Evolutionary conservation across 2,797 vertebrate species (phyloP), one percentile per base, ranked within the genome.

Genomic region (Botia almorhae): DNA sequence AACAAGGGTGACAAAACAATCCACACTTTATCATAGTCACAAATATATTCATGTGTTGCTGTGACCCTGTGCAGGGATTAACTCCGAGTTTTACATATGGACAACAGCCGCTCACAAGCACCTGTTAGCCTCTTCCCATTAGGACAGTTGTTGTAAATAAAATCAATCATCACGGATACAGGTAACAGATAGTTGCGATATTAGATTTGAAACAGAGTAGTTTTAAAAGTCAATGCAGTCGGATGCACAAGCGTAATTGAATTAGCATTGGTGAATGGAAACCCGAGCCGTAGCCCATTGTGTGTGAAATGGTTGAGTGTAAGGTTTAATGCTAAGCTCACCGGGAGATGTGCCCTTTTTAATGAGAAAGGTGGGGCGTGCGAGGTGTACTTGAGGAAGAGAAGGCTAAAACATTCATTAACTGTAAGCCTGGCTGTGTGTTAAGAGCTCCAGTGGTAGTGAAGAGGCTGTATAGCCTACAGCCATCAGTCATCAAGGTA

Each of bases 291-390:
- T 36, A 56, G 21, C 11, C 21, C 53, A 56, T 69, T 69, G 14
- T 55, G 75, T 56, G 46, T 74, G 64, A 60, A 81, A 71, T 0
- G 1, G 36, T 21, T 74, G 33, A 65, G 60, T 36, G 17, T 21
- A 46, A 64, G 71, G 69, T 50, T 74, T 55, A 78, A 58, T 33
- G 77, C 61, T 48, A 50, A 7, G 33, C 43, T 19, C 64, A 83
- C 53, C 64, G 46, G 74, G 64, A 69, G 64, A 74, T 1, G 5
- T 79, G 56, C 74, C 81, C 71, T 71, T 75, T 83, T 67, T 55
- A 70, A 80, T 23, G 50, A 71, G 33, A 46, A 56, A 46, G 56
- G 50, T 69, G 48, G 48, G 50, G 65, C 23, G 33, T 79, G 26
- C 63, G 26, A 58, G 74, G 51, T 58, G 50, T 19, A 14, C 16